Evolutionary conservation across 2,113 vertebrate genomes (phyloP), one percentile per base, ranked within the genome.

Genomic region (Malurus cyaneus): DNA sequence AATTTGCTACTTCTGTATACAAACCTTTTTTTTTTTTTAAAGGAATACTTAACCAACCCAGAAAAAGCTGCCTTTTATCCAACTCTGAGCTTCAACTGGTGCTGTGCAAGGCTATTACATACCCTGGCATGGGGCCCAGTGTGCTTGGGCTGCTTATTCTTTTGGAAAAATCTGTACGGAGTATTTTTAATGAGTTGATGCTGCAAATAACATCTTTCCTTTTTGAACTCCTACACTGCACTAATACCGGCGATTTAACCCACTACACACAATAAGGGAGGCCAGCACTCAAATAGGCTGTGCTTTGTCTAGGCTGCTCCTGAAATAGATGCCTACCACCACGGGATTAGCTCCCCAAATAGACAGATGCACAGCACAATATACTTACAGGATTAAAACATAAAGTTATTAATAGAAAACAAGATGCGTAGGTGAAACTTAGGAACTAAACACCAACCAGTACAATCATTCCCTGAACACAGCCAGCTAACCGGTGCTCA

Each of bases 1-100:
- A 96, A 97, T 96, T 96, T 96, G 91, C 93, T 89, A 70, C 92
- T 96, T 96, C 86, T 96, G 94, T 97, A 97, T 94, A 97, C 88
- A 97, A 93, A 86, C 16, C 26, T 34, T 61, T 80, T 70, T 54
- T 61, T 81, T 71, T 89, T 87, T 95, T 91, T 42, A 34, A 96
- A 96, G 88, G 49, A 94, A 89, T 78, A 94, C 57, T 86, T 50
- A 77, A 86, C 82, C 93, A 93, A 82, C 34, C 28, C 60, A 66
- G 72, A 80, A 92, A 89, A 97, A 85, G 49, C 81, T 80, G 83
- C 49, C 65, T 94, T 93, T 96, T 93, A 56, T 93, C 52, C 83
- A 80, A 25, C 70, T 70, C 74, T 70, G 88, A 93, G 49, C 32
- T 86, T 79, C 86, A 67, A 26, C 54, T 54, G 59, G 77, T 81